Evolutionary conservation across 2,113 vertebrate genomes (phyloP), one percentile per base, ranked within the genome.

Genomic region (Rattus rattus): DNA sequence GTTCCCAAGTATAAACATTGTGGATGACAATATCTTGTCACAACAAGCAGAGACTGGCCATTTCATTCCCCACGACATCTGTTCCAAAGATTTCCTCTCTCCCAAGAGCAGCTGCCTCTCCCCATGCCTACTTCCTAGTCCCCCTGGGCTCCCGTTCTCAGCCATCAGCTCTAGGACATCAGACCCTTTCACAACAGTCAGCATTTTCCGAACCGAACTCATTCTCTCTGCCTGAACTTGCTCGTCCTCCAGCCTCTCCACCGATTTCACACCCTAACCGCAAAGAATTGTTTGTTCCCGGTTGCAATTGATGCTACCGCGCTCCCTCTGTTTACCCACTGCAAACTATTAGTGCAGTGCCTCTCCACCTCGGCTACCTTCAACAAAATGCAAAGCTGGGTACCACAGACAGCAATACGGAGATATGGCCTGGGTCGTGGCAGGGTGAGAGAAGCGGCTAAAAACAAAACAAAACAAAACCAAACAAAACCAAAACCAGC

Each of bases 171-270:
- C 10, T 39, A 1, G 90, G 73, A 93, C 63, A 26, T 69, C 24
- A 92, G 65, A 84, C 76, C 59, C 24, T 49, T 88, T 95, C 72
- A 79, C 9, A 83, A 83, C 47, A 93, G 81, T 84, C 81, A 65
- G 65, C 17, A 8, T 49, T 69, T 96, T 72, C 86, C 63, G 87
- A 96, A 67, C 43, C 1, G 3, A 96, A 90, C 75, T 94, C 89
- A 33, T 81, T 81, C 39, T 91, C 94, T 96, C 79, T 67, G 97
- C 88, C 95, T 96, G 98, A 96, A 97, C 97, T 95, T 87, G 97
- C 94, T 93, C 84, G 67, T 85, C 84, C 65, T 67, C 72, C 49
- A 17, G 5, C 39, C 39, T 90, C 90, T 92, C 80, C 84, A 83
- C 65, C 52, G 70, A 70, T 52, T 94, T 94, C 80, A 90, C 36